These are phyloP conservation scores for Netelia inedita DNA, from an alignment of 2,888 invertebrate species.

Conservation along the genomic window DNA sequence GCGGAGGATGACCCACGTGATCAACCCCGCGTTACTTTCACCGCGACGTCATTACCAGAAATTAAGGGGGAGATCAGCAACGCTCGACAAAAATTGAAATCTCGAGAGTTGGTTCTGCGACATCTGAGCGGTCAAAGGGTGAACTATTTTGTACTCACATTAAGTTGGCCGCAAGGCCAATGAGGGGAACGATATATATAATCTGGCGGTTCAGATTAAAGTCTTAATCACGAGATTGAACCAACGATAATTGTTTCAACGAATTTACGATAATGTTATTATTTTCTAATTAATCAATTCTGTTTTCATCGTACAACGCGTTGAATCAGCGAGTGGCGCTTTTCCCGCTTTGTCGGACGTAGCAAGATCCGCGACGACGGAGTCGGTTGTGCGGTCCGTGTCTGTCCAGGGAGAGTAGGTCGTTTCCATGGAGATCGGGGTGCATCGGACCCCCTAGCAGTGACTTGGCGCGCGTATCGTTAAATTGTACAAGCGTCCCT, in stretches of 20 bases:
- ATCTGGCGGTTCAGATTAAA: too few relatives aligned
- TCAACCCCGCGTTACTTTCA: too few relatives aligned
- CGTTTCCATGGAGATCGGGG: slow-evolving; percentile 84
- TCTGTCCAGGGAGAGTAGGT: slow-evolving; percentile 84
- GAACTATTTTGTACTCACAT: too few relatives aligned
- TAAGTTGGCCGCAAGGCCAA: too few relatives aligned
- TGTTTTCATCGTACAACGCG: neutral
- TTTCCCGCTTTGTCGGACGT: slow-evolving; percentile 35
- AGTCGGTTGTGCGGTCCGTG: slow-evolving; percentile 72
- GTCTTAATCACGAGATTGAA: too few relatives aligned
- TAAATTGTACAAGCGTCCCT: slow-evolving; percentile 77
- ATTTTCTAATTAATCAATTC: neutral
- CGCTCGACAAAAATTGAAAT: too few relatives aligned
- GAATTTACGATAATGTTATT: neutral
- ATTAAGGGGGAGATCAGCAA: too few relatives aligned
- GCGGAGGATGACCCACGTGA: too few relatives aligned
- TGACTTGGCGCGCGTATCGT: slow-evolving; percentile 73
- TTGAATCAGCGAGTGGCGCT: neutral
- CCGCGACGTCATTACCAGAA: too few relatives aligned
- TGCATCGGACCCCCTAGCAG: slow-evolving; percentile 79
- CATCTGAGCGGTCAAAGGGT: too few relatives aligned
- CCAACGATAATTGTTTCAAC: neutral
- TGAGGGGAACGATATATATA: too few relatives aligned
- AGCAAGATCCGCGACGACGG: slow-evolving; percentile 53
- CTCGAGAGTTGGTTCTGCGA: too few relatives aligned